Evolutionary conservation across 2,797 vertebrate genomes (phyloP).

Genomic region (Acipenser transmontanus): DNA sequence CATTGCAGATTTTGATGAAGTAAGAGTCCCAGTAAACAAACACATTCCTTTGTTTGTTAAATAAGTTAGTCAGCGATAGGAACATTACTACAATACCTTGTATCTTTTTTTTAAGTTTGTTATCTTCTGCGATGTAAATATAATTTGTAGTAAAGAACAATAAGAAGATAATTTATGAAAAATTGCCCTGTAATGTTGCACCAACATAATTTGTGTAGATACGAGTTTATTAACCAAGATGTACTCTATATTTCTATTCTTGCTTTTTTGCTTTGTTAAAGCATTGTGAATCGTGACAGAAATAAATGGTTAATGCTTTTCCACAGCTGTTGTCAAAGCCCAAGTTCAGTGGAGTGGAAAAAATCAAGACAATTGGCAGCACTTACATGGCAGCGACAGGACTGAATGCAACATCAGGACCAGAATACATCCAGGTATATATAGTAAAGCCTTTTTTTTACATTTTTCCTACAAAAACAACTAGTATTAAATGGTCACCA

Average conservation of each 20-base stretch:
- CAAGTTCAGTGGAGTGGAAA: constrained; percentile 94
- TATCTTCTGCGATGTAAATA: too few relatives aligned
- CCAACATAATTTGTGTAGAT: too few relatives aligned
- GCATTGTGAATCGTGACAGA: not conserved
- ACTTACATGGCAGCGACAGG: constrained; percentile 97
- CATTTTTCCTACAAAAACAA: not conserved
- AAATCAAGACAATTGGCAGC: constrained; percentile 96
- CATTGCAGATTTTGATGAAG: constrained; percentile 95
- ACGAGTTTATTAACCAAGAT: too few relatives aligned
- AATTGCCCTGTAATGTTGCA: too few relatives aligned
- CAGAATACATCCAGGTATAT: constrained; percentile 80
- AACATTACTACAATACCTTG: too few relatives aligned
- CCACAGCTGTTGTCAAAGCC: constrained; percentile 86
- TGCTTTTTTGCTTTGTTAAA: not conserved
- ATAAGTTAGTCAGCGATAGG: too few relatives aligned
- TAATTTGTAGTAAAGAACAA: too few relatives aligned
- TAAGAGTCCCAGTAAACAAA: constrained; percentile 44
- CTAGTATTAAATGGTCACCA: not conserved
- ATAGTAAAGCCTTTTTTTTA: constrained; percentile 18
- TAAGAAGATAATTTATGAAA: too few relatives aligned
- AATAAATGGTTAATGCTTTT: constrained; percentile 6
- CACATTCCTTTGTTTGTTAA: too few relatives aligned
- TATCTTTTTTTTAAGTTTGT: too few relatives aligned
- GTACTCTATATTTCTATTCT: not conserved
- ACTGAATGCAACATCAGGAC: constrained; percentile 78